phyloP scores from a whole-genome alignment of 2,888 invertebrate genomes.

The Cantharis nigra region DNA sequence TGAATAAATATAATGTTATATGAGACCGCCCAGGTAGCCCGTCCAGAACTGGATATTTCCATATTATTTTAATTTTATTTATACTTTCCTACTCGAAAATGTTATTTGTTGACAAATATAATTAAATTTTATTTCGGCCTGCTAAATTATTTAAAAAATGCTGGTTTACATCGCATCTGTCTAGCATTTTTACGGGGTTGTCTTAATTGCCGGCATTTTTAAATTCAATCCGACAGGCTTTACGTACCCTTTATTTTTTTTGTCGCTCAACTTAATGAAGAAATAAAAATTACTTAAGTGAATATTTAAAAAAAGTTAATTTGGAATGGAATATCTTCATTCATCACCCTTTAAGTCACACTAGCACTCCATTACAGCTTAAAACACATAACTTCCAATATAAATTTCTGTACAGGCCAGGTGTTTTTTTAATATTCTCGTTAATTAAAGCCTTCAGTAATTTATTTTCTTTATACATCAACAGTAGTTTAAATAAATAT shows the following conservation, averaged over 20 bases:
- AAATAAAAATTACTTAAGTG: constrained; percentile 5
- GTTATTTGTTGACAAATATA: neutral
- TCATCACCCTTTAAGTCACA: neutral
- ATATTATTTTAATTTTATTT: neutral
- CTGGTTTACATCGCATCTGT: neutral
- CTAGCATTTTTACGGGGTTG: neutral
- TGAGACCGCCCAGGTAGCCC: neutral
- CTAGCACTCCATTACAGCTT: neutral
- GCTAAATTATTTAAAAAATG: neutral
- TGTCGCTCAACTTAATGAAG: constrained; percentile 20
- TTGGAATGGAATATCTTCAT: neutral
- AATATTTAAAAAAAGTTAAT: neutral
- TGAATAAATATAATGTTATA: neutral
- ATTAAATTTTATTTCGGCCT: neutral
- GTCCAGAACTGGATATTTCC: neutral
- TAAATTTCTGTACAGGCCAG: neutral
- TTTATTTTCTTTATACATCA: neutral
- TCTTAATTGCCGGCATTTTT: neutral
- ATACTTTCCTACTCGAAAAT: neutral
- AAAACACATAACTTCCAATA: neutral
- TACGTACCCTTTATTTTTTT: neutral
- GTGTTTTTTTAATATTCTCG: neutral
- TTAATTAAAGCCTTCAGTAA: constrained; percentile 2
- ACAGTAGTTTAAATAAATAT: neutral
- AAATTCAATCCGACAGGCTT: neutral